Base-by-base conservation (phyloP, 2,113 vertebrate species). In the Scalopus aquaticus region DNA sequence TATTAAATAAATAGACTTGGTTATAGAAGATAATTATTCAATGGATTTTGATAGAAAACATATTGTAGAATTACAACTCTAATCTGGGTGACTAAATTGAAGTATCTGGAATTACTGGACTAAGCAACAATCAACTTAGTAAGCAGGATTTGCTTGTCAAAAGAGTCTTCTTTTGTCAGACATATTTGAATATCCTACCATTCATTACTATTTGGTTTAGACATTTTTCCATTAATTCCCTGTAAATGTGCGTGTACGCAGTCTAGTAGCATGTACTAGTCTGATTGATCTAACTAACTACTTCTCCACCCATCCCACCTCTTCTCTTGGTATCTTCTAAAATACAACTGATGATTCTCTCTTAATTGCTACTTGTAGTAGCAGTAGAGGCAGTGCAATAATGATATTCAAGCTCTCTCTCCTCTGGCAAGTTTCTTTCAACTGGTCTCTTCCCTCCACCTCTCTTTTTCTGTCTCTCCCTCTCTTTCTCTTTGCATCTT, bases 301-400 rank as follows among this genome's bases (percentile, higher is more conserved):
- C 5, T 35, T 3, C 1, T 9, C 22, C 19, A 0, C 5, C 6
- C 6, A 22, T 20, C 30, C n/a, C 19, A 39, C 32, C 12, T 60
- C 15, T 85, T 67, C 35, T 2, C 32, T 13, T 44, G n/a, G 35
- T 20, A 20, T 22, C 16, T 10, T 94, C 19, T 44, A 35, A 67
- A 94, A 67, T 37, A 32, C 6, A 82, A 69, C 15, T 51, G 49
- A 16, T 51, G 17, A 51, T 6, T 51, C 3, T 82, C 28, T 73
- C 37, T 0, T 42, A 77, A 76, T 11, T 83, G 13, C 26, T 65
- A 22, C 12, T 77, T 13, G 6, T 49, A 39, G 4, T 2, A 74
- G 17, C 12, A 26, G 4, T 30, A 39, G 26, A 35, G 44, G 11
- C 39, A 73, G 9, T 15, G 64, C 12, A 3, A 3, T 30, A 35